Evolutionary conservation across 37 sponge, comb jelly and placozoan genomes (phyloP).

Genomic region (Ianthella basta): DNA sequence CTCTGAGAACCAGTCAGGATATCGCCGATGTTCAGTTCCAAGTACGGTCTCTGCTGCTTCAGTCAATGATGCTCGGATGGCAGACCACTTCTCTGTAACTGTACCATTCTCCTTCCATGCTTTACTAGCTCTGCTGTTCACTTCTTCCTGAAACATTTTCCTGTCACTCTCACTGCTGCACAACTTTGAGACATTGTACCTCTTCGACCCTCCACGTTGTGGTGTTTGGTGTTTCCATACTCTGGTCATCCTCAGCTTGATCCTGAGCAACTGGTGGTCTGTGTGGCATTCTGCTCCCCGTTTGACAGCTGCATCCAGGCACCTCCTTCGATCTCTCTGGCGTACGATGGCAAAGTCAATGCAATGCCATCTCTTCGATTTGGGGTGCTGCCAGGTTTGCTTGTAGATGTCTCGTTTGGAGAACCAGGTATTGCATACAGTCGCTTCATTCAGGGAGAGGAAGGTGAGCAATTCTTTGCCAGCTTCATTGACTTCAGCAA

Average conservation of each 20-base stretch:
- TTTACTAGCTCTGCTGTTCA: conserved; percentile 11
- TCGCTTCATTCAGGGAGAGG: conserved; percentile 28
- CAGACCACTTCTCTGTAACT: conserved; percentile 12
- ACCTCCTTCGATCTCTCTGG: conserved; percentile 24
- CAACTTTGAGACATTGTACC: conserved; percentile 13
- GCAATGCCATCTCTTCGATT: conserved; percentile 23
- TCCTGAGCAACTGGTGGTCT: conserved; percentile 21
- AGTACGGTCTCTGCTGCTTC: conserved; percentile 20
- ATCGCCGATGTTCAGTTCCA: conserved; percentile 7
- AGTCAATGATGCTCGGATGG: background rate
- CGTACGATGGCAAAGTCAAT: conserved; percentile 30
- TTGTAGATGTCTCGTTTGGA: conserved; percentile 33
- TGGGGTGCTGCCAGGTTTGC: conserved; percentile 32
- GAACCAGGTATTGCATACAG: conserved; percentile 55
- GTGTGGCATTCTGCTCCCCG: conserved; percentile 29
- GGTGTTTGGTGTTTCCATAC: background rate
- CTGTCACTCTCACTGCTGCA: conserved; percentile 6
- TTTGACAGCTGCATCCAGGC: conserved; percentile 7
- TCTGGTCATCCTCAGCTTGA: conserved; percentile 12
- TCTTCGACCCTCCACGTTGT: background rate
- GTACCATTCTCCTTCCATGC: conserved; percentile 9
- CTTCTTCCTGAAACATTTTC: conserved; percentile 7
- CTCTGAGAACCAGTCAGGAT: conserved; percentile 20
- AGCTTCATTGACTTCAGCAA: conserved; percentile 43
- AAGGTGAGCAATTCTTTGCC: conserved; percentile 48